Conservation (phyloP, 1,140 invertebrate genomes). For the Lepidurus packardi region DNA sequence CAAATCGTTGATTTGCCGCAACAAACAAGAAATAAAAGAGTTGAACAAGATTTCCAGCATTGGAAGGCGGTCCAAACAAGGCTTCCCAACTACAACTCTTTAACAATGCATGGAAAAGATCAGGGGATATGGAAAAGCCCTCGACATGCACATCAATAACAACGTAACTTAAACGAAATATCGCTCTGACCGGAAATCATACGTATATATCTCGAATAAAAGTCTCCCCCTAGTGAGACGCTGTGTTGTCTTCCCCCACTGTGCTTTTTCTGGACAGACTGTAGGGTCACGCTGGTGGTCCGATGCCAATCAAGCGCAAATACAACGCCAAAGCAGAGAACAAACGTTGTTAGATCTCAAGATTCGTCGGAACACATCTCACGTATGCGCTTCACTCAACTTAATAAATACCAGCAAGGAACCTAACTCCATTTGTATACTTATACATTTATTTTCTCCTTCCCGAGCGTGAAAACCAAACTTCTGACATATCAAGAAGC, state of each 20-base stretch:
- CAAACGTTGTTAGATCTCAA: slow-evolving; percentile 1
- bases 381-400: background rate
- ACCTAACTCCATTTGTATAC: background rate
- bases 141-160: too few species aligned
- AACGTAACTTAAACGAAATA: too few species aligned
- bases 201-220: background rate
- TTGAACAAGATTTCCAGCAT: too few species aligned
- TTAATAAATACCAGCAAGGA: slow-evolving; percentile 4
- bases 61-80: too few species aligned
- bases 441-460: background rate
- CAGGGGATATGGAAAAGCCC: too few species aligned
- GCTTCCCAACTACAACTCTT: too few species aligned
- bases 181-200: too few species aligned
- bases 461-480: background rate
- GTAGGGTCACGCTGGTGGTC: background rate
- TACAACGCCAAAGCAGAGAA: background rate
- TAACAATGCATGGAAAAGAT: too few species aligned
- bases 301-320: slow-evolving; percentile 1
- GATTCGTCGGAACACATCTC: background rate
- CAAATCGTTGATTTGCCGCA: too few species aligned
- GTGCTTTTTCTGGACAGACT: background rate
- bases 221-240: background rate
- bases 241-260: background rate
- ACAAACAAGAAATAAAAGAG: too few species aligned
- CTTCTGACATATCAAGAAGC: background rate